Evolutionary conservation across 2,113 vertebrate species (phyloP).

Genomic region (Barbus barbus): DNA sequence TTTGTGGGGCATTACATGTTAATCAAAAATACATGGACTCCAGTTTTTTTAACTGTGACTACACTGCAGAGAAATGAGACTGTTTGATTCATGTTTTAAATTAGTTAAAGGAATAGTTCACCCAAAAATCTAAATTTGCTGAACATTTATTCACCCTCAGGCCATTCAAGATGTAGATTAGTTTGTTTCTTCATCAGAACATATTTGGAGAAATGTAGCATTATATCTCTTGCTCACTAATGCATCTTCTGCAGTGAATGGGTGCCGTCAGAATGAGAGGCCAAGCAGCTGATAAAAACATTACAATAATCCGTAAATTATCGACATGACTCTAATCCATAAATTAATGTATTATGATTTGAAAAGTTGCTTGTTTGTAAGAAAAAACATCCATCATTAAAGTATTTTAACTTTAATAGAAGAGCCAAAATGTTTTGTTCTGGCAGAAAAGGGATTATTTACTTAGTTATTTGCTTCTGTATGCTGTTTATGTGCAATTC

Average conservation of each 20-base stretch:
- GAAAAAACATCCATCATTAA: too few species aligned
- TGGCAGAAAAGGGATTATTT: background rate
- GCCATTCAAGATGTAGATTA: background rate
- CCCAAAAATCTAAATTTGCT: background rate
- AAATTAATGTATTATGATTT: background rate
- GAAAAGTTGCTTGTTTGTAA: too few species aligned
- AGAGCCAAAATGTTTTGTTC: background rate
- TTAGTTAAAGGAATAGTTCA: background rate
- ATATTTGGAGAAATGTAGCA: background rate
- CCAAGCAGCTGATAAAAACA: background rate
- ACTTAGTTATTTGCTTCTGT: background rate
- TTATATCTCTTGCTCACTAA: background rate
- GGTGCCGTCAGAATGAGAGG: background rate
- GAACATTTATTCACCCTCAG: background rate
- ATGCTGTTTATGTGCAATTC: background rate
- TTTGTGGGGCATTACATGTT: constrained; percentile 1
- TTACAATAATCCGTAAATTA: too few species aligned
- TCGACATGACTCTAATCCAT: background rate
- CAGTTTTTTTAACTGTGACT: background rate
- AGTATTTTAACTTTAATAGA: background rate
- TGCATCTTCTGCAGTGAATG: background rate
- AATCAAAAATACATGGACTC: background rate
- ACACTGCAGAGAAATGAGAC: background rate
- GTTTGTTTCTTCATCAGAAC: background rate
- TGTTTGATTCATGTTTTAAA: background rate